Evolutionary conservation across 2,113 vertebrate species (phyloP).

Genomic region (Mesocricetus auratus): DNA sequence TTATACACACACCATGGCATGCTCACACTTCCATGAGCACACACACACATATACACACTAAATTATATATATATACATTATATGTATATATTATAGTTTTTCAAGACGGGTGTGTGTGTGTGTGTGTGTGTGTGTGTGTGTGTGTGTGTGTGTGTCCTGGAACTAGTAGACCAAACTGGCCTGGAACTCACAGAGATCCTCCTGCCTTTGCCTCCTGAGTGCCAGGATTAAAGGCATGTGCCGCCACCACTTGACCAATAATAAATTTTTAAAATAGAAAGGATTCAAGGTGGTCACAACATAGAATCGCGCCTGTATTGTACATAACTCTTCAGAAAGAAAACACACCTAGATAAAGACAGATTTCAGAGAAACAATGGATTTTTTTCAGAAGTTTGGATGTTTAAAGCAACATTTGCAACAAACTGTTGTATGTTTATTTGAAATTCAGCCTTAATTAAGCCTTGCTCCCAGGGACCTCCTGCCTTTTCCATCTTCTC

Average conservation of each 20-base stretch:
- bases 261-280: not conserved
- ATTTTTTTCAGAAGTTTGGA: not conserved
- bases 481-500: not conserved
- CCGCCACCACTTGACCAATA: not conserved
- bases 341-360: not conserved
- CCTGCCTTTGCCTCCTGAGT: not conserved
- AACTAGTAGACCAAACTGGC: not conserved
- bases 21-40: no score
- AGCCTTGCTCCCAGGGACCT: not conserved
- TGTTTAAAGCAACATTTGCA: not conserved
- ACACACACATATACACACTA: not conserved
- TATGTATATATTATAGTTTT: no score
- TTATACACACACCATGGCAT: no score
- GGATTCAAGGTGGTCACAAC: not conserved
- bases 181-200: not conserved
- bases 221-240: not conserved
- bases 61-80: no score
- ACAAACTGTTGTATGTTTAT: not conserved
- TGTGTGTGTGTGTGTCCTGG: not conserved
- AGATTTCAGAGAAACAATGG: not conserved
- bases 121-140: not conserved
- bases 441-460: not conserved
- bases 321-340: not conserved
- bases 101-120: not conserved
- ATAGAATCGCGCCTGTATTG: not conserved